Conservation (phyloP, 2,797 vertebrate genomes). For the Oreortyx pictus region DNA sequence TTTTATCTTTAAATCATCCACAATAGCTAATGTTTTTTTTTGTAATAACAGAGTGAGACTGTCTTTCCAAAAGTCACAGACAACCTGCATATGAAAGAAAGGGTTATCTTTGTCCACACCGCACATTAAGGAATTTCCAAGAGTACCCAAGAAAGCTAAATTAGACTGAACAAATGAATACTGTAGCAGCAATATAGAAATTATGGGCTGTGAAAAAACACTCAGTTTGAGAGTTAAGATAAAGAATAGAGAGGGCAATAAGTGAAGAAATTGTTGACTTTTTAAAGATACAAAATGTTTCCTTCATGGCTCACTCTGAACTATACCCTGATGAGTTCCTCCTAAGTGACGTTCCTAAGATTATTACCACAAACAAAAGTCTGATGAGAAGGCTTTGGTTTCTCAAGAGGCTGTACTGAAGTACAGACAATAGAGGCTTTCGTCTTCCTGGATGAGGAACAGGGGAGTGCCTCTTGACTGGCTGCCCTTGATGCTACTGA, state of each 20-base stretch:
- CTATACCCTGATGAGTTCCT: background rate
- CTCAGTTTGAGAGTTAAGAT: background rate
- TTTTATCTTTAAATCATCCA: slow-evolving; percentile 32
- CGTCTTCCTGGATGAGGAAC: background rate
- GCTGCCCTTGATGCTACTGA: background rate
- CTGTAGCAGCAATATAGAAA: background rate
- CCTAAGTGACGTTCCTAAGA: background rate
- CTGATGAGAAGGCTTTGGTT: background rate
- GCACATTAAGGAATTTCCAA: background rate
- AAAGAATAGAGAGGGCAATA: background rate
- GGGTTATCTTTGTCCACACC: background rate
- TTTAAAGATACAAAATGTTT: background rate
- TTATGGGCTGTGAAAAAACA: background rate
- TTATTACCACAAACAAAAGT: background rate
- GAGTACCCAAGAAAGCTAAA: background rate
- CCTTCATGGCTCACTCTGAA: background rate
- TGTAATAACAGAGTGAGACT: background rate
- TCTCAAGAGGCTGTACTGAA: background rate
- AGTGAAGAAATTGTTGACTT: background rate
- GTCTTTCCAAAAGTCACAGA: slow-evolving; percentile 25
- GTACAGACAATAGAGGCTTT: background rate
- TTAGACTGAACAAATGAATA: background rate
- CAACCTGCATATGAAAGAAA: background rate
- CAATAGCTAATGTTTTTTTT: background rate
- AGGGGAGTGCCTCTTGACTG: background rate